These are phyloP conservation scores for Cynaeus angustus DNA, from an alignment of 2,888 invertebrate genomes.

Conservation along the genomic window DNA sequence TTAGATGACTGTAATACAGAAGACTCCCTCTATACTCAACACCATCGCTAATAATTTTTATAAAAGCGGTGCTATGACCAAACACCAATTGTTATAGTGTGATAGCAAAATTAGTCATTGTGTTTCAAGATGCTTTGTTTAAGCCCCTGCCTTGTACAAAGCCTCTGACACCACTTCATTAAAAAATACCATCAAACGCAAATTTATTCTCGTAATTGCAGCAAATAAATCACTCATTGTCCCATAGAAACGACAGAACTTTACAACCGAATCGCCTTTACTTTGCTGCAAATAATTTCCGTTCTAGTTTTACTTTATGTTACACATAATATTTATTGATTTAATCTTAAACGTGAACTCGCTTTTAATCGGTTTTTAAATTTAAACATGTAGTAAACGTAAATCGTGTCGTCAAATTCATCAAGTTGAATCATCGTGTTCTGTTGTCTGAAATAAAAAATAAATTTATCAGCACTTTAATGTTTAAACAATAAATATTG, in stretches of 20 bases:
- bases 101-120: too few relatives aligned
- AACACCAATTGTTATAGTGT: too few relatives aligned
- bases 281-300: constrained; percentile 16
- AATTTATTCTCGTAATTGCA: neutral
- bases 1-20: too few relatives aligned
- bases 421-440: neutral
- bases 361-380: constrained; percentile 7
- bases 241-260: neutral
- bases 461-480: neutral
- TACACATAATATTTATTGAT: constrained; percentile 10
- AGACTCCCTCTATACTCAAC: too few relatives aligned
- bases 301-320: constrained; percentile 18
- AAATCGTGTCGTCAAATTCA: constrained; percentile 12
- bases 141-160: too few relatives aligned
- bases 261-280: neutral
- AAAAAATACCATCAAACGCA: too few relatives aligned
- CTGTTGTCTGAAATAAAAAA: neutral
- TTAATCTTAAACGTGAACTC: neutral
- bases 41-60: too few relatives aligned
- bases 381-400: constrained; percentile 1
- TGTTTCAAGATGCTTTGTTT: too few relatives aligned
- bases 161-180: too few relatives aligned
- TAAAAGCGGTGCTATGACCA: too few relatives aligned
- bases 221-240: neutral
- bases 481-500: constrained; percentile 14